Evolutionary conservation across 1,140 invertebrate genomes (phyloP), one percentile per base, ranked within the genome.

Genomic region (Rhopalosiphum maidis): DNA sequence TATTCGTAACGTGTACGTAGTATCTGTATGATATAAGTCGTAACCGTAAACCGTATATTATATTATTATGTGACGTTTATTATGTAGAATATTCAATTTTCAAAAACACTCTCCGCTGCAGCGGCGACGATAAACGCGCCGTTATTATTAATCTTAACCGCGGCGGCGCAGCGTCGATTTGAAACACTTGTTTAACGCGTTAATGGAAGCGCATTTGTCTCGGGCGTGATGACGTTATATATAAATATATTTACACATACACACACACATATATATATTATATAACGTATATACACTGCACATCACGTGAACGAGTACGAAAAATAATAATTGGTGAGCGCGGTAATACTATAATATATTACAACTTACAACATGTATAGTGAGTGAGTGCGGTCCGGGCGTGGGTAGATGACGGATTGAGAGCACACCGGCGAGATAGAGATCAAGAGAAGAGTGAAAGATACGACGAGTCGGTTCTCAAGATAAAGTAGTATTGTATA

Each of bases 171-270:
- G 85, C 41, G 41, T 86, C 43, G 11, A 86, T 86, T 86, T 41
- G 41, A 87, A 87, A 87, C 86, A 87, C 86, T 87, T 46, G 86
- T 87, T 87, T 35, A 87, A 48, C 86, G 30, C 46, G 86, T 46
- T 87, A 87, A 87, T 87, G 86, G 86, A 87, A 87, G 46, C 11
- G 86, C 86, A 48, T 87, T 87, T 87, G 85, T 87, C 85, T 87
- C 18, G 41, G 30, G 8, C 86, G 86, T n/a, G 43, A 48, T n/a
- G 41, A 86, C 85, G 43, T 25, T 46, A 46, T 77, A 18, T 77
- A 30, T 60, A 30, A 25, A 60, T 15, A 30, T 25, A 37, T 37
- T 5, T 37, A 82, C 15, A n/a, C 0, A 83, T 0, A 83, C 22
- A 83, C 37, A 35, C 30, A 68, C 30, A 68, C 11, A n/a, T 1